phyloP scores from a whole-genome alignment of 2,113 vertebrate genomes.

The Cyprinodon tularosa region DNA sequence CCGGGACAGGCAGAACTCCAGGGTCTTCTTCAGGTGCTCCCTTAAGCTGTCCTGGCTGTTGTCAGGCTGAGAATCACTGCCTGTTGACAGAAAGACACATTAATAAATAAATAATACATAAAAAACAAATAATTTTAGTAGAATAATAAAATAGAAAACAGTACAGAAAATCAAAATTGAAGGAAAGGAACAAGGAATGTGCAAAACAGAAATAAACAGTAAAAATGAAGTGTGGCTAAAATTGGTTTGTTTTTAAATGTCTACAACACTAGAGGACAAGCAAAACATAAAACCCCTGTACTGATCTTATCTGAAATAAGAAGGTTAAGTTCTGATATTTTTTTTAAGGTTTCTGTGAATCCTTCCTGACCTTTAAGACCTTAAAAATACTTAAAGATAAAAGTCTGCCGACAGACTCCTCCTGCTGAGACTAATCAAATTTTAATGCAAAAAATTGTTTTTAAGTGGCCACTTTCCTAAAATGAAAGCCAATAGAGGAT shows the following conservation, averaged over 20 bases:
- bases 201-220: neutral
- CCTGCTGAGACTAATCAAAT: slow-evolving; percentile 16
- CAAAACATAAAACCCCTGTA: no score
- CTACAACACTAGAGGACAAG: no score
- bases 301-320: no score
- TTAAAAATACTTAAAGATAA: slow-evolving; percentile 8
- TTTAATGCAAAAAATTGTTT: slow-evolving; percentile 43
- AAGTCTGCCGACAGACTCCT: neutral
- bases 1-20: slow-evolving; percentile 98
- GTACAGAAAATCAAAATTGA: neutral
- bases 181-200: neutral
- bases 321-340: no score
- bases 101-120: no score
- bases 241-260: no score
- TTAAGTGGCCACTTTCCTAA: neutral
- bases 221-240: no score
- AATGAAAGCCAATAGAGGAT: neutral
- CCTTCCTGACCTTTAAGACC: neutral
- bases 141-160: neutral
- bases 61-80: slow-evolving; percentile 64
- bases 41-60: slow-evolving; percentile 84
- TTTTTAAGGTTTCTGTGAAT: neutral
- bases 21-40: slow-evolving; percentile 95
- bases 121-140: neutral
- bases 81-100: slow-evolving; percentile 14